phyloP scores from a whole-genome alignment of 35 echinoderm and acorn worm genomes.

The Patiria miniata region DNA sequence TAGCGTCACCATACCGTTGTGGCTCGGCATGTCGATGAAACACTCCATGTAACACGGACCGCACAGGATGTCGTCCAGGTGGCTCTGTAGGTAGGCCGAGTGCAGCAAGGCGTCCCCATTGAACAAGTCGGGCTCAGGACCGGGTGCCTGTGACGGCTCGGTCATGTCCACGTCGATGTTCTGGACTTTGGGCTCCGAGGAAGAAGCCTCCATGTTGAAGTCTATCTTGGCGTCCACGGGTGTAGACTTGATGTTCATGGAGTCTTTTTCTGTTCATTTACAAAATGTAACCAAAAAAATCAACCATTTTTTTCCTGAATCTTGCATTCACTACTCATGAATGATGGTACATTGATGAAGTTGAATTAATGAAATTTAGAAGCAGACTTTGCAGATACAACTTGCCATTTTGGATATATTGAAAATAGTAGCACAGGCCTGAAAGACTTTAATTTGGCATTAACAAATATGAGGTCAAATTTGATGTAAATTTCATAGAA shows the following conservation, averaged over 20 bases:
- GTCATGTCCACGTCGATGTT: conserved; percentile 39
- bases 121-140: not conserved
- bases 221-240: conserved; percentile 89
- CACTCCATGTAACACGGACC: conserved; percentile 85
- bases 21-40: conserved; percentile 82
- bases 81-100: conserved; percentile 63
- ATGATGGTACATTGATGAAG: no score
- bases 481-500: no score
- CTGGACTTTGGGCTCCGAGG: conserved; percentile 70
- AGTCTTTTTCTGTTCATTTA: conserved; percentile 19
- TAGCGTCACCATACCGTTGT: conserved; percentile 77
- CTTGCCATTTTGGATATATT: no score
- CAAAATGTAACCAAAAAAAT: not conserved
- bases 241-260: conserved; percentile 71
- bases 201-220: conserved; percentile 76
- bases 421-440: no score
- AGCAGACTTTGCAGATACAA: no score
- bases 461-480: no score
- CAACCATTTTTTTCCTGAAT: not conserved
- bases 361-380: no score
- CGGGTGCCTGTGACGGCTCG: not conserved
- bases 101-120: conserved; percentile 41
- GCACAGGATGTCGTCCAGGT: conserved; percentile 83
- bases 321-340: no score
- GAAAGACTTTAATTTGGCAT: no score